These are phyloP conservation scores for Champsocephalus gunnari DNA, from an alignment of 2,797 vertebrate species.

Conservation along the genomic window DNA sequence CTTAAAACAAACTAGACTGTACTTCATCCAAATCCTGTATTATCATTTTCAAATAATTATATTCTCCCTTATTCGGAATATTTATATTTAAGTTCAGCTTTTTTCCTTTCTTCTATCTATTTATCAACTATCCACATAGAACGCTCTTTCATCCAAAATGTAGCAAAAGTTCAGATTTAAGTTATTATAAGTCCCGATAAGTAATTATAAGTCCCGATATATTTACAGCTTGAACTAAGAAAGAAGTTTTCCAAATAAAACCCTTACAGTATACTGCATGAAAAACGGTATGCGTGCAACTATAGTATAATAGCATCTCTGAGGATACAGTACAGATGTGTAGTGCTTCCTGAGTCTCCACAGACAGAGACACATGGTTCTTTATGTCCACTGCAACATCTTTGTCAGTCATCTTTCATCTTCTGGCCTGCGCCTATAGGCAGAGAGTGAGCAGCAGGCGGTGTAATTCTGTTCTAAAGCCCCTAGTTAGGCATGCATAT, in stretches of 20 bases:
- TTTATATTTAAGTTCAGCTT: too few relatives aligned
- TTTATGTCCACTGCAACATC: constrained; percentile 64
- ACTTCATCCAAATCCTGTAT: too few relatives aligned
- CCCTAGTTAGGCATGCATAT: constrained; percentile 82
- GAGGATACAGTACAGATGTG: neutral
- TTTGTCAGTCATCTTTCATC: constrained; percentile 75
- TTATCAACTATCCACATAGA: too few relatives aligned
- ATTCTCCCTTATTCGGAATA: too few relatives aligned
- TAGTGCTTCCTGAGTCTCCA: constrained; percentile 13
- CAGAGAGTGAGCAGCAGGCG: constrained; percentile 73
- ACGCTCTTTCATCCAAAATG: too few relatives aligned
- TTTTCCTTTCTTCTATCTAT: too few relatives aligned
- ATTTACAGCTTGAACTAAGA: neutral
- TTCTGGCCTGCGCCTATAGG: constrained; percentile 71
- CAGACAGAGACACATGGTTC: constrained; percentile 36
- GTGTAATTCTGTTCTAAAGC: constrained; percentile 77
- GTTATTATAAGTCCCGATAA: too few relatives aligned
- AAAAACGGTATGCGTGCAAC: neutral
- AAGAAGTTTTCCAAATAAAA: neutral
- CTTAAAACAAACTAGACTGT: neutral
- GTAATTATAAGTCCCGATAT: neutral
- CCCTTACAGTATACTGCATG: neutral
- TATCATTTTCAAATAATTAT: too few relatives aligned
- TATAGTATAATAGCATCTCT: neutral
- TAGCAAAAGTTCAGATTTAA: neutral